A percentile compares a stretch with the other conserved stretches of the same genome.
Conservation (phyloP, 2,888 invertebrate genomes). For the Labia minor region DNA sequence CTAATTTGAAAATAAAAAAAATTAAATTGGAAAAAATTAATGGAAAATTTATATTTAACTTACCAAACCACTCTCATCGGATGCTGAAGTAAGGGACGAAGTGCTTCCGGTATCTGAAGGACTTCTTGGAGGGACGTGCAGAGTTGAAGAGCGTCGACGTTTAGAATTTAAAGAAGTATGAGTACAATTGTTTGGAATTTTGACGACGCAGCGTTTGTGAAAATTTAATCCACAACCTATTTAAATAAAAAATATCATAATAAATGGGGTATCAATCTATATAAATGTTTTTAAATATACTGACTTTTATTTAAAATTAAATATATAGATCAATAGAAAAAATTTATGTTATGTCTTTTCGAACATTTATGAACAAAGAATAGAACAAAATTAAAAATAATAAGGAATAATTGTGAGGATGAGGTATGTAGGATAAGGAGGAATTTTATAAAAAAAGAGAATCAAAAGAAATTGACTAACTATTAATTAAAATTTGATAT, state of each 20-base stretch:
- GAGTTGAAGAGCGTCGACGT: conserved; percentile 39
- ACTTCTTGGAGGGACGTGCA: conserved; percentile 44
- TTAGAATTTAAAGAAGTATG: conserved; percentile 36
- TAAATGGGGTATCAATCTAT: too few species aligned
- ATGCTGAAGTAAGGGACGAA: conserved; percentile 49
- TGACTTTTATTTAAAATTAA: too few species aligned
- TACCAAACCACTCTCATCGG: conserved; percentile 65
- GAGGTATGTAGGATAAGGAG: too few species aligned
- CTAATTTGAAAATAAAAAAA: conserved; percentile 18
- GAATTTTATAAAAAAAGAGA: too few species aligned
- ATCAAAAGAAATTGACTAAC: too few species aligned
- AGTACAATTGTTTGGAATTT: conserved; percentile 95
- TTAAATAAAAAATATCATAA: conserved; percentile 27
- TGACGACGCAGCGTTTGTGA: conserved; percentile 94
- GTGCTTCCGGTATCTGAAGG: conserved; percentile 67
- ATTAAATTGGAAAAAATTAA: neutral
- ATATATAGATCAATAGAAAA: too few species aligned
- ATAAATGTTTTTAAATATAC: too few species aligned
- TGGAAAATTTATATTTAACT: conserved; percentile 34
- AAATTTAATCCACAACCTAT: conserved; percentile 94
- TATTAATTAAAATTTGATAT: too few species aligned
- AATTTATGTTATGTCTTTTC: too few species aligned
- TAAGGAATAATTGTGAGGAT: too few species aligned
- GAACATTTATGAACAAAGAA: too few species aligned
- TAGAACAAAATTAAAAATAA: too few species aligned